Base-by-base conservation (phyloP, 2,113 vertebrate genomes). In the Saccopteryx bilineata region DNA sequence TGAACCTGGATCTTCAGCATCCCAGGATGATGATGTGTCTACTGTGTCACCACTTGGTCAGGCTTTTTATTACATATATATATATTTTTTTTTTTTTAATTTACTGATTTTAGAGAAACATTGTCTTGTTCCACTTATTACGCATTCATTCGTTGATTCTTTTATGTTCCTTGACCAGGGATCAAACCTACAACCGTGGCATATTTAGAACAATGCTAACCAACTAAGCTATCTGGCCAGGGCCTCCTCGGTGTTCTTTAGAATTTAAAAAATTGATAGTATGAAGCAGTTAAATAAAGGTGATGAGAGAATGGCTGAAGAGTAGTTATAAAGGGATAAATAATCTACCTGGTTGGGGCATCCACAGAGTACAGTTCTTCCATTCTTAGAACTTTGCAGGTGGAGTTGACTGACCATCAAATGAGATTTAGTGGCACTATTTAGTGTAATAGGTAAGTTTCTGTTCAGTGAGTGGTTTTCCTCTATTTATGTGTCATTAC, bases 401-500 rank as follows among this genome's bases (percentile, higher is more conserved):
- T 89, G 46, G 83, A 61, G 14, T 12, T 5, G 31, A 66, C 17
- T 39, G 17, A 31, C 21, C 65, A 11, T 78, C 79, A 21, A 66
- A 66, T 4, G 48, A 72, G 89, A 65, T 52, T 85, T 8, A 18
- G 90, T 63, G 81, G 60, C 31, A 26, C 65, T 93, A 90, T 74
- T 74, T 3, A 61, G 28, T 26, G 17, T 18, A 31, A 65, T 71
- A 63, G 11, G 1, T 46, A 52, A 14, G 6, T 31, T 50, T n/a
- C 61, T 31, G 21, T 80, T 75, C 1, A 7, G 7, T 28, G 60
- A 63, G 39, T 48, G 26, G 33, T 56, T 66, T 52, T 10, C 52
- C 74, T 61, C 92, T 96, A 78, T 97, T 95, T 95, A 14, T 82
- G 54, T 28, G 33, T 56, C 15, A 71, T 94, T 66, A 97, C 87